phyloP scores from a whole-genome alignment of 1,140 invertebrate species.

The Asbolus verrucosus region DNA sequence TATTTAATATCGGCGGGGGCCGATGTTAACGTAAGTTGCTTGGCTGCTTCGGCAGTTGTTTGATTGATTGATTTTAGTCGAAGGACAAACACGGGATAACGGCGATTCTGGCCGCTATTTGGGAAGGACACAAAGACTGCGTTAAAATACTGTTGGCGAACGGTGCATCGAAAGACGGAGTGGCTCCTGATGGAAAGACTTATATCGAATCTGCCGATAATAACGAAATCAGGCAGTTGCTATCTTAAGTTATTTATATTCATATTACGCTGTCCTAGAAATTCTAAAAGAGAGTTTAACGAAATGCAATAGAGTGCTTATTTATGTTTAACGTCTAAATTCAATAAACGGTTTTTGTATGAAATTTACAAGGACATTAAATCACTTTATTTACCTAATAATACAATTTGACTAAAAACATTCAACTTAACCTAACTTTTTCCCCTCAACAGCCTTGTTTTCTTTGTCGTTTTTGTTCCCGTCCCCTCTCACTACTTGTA shows the following conservation, averaged over 20 bases:
- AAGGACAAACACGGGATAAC: conserved; percentile 95
- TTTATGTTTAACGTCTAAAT: conserved; percentile 40
- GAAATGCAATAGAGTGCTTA: conserved; percentile 43
- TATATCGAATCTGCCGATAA: conserved; percentile 93
- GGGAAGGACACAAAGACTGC: conserved; percentile 94
- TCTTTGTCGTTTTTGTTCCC: conserved; percentile 57
- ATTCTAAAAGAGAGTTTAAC: conserved; percentile 37
- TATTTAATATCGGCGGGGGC: conserved; percentile 91
- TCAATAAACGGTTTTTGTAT: conserved; percentile 33
- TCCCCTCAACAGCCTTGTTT: conserved; percentile 49
- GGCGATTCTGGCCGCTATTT: conserved; percentile 91
- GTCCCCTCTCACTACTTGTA: conserved; percentile 65
- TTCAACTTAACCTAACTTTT: conserved; percentile 42
- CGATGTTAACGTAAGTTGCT: conserved; percentile 88
- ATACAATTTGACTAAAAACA: conserved; percentile 8
- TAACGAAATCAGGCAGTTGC: conserved; percentile 87
- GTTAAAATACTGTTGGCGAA: conserved; percentile 89
- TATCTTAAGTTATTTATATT: conserved; percentile 59
- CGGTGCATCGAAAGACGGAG: conserved; percentile 87
- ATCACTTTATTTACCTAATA: conserved; percentile 8
- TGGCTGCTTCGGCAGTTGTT: neutral
- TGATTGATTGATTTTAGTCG: conserved; percentile 69
- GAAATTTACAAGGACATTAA: too few species aligned
- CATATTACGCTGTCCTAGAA: conserved; percentile 26
- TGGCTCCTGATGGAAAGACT: conserved; percentile 86